Evolutionary conservation across 2,888 invertebrate genomes (phyloP).

Genomic region (Sylvicola fuscatus): DNA sequence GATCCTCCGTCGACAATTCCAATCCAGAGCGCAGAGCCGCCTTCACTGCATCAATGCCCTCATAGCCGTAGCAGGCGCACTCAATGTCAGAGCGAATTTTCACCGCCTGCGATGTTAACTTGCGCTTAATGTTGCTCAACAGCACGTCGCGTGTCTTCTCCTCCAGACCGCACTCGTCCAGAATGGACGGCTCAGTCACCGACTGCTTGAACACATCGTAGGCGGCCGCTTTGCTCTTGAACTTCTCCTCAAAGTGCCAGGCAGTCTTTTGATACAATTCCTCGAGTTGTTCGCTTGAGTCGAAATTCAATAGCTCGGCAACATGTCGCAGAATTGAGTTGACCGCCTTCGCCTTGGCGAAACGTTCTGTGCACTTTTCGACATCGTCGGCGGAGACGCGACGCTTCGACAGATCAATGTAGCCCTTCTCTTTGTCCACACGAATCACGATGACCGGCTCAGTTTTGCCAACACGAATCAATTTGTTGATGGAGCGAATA

Average conservation of each 20-base stretch:
- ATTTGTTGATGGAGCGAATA: slow-evolving; percentile 97
- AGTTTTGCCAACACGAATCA: slow-evolving; percentile 94
- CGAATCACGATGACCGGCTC: slow-evolving; percentile 98
- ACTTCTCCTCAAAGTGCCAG: slow-evolving; percentile 95
- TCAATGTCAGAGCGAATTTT: slow-evolving; percentile 87
- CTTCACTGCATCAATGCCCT: slow-evolving; percentile 98
- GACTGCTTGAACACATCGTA: slow-evolving; percentile 98
- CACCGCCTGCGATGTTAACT: slow-evolving; percentile 92
- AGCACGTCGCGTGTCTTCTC: slow-evolving; percentile 81
- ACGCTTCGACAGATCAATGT: slow-evolving; percentile 98
- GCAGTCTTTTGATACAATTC: slow-evolving; percentile 91
- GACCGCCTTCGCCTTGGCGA: slow-evolving; percentile 94
- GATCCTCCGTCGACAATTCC: slow-evolving; percentile 71
- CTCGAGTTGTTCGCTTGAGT: slow-evolving; percentile 80
- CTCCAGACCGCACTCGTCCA: slow-evolving; percentile 91
- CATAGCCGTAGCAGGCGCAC: slow-evolving; percentile 89
- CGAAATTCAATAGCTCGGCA: slow-evolving; percentile 82
- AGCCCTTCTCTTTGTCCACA: slow-evolving; percentile 99
- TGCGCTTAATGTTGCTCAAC: slow-evolving; percentile 83
- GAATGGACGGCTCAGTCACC: slow-evolving; percentile 80
- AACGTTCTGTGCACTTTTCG: slow-evolving; percentile 94
- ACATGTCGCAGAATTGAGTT: slow-evolving; percentile 96
- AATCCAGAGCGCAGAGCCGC: slow-evolving; percentile 78
- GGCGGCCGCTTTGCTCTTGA: slow-evolving; percentile 85
- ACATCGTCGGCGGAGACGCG: slow-evolving; percentile 97